Base-by-base conservation (phyloP, 2,113 vertebrate genomes). In the Dasyprocta punctata region DNA sequence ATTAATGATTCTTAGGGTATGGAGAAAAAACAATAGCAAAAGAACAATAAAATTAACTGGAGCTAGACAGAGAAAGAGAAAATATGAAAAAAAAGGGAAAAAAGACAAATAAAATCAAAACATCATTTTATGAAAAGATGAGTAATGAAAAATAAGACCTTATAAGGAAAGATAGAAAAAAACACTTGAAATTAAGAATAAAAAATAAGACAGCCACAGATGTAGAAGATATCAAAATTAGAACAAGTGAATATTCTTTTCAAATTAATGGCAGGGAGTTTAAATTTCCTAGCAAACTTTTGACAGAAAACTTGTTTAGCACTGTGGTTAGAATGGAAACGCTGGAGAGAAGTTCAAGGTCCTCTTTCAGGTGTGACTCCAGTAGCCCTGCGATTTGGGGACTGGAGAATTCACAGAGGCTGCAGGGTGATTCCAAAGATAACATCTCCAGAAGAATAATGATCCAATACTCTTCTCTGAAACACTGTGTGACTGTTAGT, bases 61-160 rank as follows among this genome's bases (percentile, higher is more conserved):
- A 24, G 0, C 36, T 85, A 91, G 38, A 65, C n/a, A 86, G 56
- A 58, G 56, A 80, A 95, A 58, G 24, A 88, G 9, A 65, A 89
- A 89, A 60, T 33, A 22, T 5, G 38, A n/a, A 83, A 54, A 92
- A 82, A 89, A 82, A 1, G 5, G 67, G 3, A 67, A 85, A 92
- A 90, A 83, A 22, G 28, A 75, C 6, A 87, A 85, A 69, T 82
- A 86, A 94, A 96, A 67, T 9, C 11, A 65, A 95, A 96, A 77
- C 56, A 26, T 83, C 22, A 36, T 92, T 96, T 33, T 92, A 83
- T 71, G 9, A 92, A 89, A 89, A 71, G n/a, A 71, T 8, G 20
- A 90, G n/a, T 58, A 44, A 84, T 60, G 73, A 92, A 94, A 83
- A 30, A 28, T 78, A 92, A 90, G 2, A 52, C 14, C 22, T 86